Evolutionary conservation across 1,140 invertebrate species (phyloP).

Genomic region (Brachionus koreanus): DNA sequence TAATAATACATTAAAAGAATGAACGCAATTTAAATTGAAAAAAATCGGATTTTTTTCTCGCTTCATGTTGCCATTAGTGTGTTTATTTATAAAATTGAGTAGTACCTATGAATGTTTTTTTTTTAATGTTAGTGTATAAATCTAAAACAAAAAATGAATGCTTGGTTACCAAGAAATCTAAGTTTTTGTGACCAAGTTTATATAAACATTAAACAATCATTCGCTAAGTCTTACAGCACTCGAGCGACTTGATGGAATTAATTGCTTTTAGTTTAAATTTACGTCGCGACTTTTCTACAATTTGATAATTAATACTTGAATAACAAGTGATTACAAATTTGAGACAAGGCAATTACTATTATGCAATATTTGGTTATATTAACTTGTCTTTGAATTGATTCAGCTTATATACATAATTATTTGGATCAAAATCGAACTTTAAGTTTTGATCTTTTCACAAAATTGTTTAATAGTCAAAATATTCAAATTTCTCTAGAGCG

Average conservation of each 20-base stretch:
- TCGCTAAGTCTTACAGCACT: neutral
- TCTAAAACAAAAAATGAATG: neutral
- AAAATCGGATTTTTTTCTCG: neutral
- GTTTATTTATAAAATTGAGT: neutral
- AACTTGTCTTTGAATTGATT: neutral
- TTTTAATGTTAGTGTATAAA: neutral
- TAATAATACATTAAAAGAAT: neutral
- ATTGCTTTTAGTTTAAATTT: neutral
- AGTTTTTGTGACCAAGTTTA: neutral
- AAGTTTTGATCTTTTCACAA: too few species aligned
- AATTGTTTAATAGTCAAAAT: too few species aligned
- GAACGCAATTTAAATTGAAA: neutral
- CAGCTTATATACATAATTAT: neutral
- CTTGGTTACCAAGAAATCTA: neutral
- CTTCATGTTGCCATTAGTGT: slow-evolving; percentile 13
- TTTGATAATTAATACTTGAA: neutral
- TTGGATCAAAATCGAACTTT: neutral
- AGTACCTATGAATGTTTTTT: neutral
- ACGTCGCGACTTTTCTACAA: neutral
- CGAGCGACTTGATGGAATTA: neutral
- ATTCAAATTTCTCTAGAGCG: too few species aligned
- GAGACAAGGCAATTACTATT: neutral
- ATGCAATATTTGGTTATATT: neutral
- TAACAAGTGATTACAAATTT: neutral
- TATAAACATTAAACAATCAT: neutral